Evolutionary conservation across 2,113 vertebrate species (phyloP), one percentile per base, ranked within the genome.

Genomic region (Choloepus hoffmanni): DNA sequence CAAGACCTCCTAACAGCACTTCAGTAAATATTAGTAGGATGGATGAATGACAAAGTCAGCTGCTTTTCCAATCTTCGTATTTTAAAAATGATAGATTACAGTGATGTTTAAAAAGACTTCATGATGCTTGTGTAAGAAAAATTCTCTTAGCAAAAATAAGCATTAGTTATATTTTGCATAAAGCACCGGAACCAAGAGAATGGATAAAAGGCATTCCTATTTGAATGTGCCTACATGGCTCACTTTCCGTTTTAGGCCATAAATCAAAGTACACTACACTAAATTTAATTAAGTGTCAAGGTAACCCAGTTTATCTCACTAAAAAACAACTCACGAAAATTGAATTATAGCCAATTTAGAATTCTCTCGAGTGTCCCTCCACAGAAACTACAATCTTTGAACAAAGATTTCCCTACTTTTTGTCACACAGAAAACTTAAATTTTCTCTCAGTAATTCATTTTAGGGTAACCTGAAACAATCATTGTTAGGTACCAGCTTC

Each of bases 291-390:
- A 96, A 95, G 73, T 43, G 58, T 58, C 85, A 95, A 90, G 40
- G 73, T 90, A 97, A 97, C 97, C 88, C 95, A 92, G 73, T 95
- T 98, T 95, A 91, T 74, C 82, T 92, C 92, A 89, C 92, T 93
- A 92, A 95, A 95, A 96, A 95, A 78, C 74, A 96, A 95, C 70
- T 77, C 90, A 92, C 30, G 45, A 86, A 96, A 94, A 97, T 53
- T 92, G 63, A 86, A 79, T 95, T 90, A 88, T 5, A 53, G 85
- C 88, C 60, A 24, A 95, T 89, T 92, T 96, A 77, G n/a, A 96
- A 96, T 86, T 92, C 89, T 89, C 78, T 94, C 87, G 72, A 78
- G 65, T 62, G 53, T 33, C 50, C n/a, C 60, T 89, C 67, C 62
- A 85, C 0, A 73, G 78, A 83, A 92, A 85, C 70, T 91, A 74